These are phyloP conservation scores for Epizoanthus illoricatus DNA, from an alignment of 92 coral and sea anemone genomes.

Conservation along the genomic window DNA sequence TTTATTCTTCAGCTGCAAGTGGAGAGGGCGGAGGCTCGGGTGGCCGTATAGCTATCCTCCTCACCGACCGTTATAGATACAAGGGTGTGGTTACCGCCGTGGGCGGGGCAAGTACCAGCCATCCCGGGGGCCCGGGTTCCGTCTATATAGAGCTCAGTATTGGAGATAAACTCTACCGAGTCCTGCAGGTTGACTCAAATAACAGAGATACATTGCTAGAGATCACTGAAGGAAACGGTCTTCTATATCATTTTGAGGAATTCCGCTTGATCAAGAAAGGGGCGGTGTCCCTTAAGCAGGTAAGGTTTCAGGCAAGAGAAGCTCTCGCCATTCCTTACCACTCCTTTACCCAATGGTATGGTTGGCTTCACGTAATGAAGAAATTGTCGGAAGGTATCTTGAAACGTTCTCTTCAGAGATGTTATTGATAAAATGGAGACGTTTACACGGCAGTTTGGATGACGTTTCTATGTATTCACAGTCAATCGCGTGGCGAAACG, in stretches of 20 bases:
- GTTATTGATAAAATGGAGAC: not conserved
- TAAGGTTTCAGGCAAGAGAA: slow-evolving; percentile 4
- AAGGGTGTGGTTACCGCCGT: slow-evolving; percentile 54
- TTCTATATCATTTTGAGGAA: slow-evolving; percentile 49
- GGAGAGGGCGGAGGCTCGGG: slow-evolving; percentile 65
- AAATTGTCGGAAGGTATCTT: too few relatives aligned
- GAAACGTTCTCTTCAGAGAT: too few relatives aligned
- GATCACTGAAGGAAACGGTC: slow-evolving; percentile 48
- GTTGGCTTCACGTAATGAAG: too few relatives aligned
- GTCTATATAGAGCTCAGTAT: slow-evolving; percentile 47
- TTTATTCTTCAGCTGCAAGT: slow-evolving; percentile 45
- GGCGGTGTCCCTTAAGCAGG: slow-evolving; percentile 47
- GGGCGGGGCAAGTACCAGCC: slow-evolving; percentile 51
- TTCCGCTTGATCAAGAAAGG: slow-evolving; percentile 51
- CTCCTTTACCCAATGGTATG: not conserved
- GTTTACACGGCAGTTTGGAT: too few relatives aligned
- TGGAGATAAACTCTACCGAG: slow-evolving; percentile 41
- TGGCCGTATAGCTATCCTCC: slow-evolving; percentile 60
- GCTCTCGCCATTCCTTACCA: not conserved
- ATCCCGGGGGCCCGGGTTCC: slow-evolving; percentile 67
- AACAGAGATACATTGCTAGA: slow-evolving; percentile 50
- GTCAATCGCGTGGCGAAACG: too few relatives aligned
- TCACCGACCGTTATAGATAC: slow-evolving; percentile 48
- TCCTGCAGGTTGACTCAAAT: slow-evolving; percentile 47
- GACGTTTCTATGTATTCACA: too few relatives aligned